Evolutionary conservation across 2,113 vertebrate genomes (phyloP).

Genomic region (Catagonus wagneri): DNA sequence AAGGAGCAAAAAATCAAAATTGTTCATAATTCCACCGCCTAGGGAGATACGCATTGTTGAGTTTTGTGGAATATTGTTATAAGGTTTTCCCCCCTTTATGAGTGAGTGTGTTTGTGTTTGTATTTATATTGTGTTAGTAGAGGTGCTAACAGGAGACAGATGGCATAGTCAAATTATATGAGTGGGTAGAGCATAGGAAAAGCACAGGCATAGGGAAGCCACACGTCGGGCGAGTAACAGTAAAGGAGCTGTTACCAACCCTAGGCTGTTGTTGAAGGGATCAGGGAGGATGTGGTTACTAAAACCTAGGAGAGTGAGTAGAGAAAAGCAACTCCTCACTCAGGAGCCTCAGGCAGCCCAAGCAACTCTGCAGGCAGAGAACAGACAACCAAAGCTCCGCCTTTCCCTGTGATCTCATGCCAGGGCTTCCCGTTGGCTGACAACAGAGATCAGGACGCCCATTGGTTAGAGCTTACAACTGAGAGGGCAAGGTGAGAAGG

Average conservation of each 20-base stretch:
- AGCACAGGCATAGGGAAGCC: neutral
- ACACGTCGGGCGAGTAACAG: neutral
- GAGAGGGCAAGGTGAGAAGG: neutral
- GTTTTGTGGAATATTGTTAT: neutral
- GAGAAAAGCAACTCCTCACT: neutral
- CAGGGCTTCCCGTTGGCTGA: neutral
- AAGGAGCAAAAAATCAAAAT: neutral
- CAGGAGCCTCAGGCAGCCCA: neutral
- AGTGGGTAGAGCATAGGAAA: neutral
- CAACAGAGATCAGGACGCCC: neutral
- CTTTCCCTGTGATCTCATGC: neutral
- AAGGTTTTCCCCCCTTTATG: neutral
- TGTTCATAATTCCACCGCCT: neutral
- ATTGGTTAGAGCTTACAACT: too few species aligned
- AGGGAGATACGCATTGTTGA: neutral
- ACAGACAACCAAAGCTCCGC: neutral
- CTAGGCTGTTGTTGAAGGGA: neutral
- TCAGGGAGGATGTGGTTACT: neutral
- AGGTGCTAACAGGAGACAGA: neutral
- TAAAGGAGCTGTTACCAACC: neutral
- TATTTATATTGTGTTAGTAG: neutral
- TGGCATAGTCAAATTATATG: neutral
- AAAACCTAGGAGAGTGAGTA: neutral
- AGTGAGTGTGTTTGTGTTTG: constrained; percentile 48
- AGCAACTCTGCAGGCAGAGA: neutral